Conservation (phyloP, 1,140 invertebrate genomes). For the Gerris buenoi region DNA sequence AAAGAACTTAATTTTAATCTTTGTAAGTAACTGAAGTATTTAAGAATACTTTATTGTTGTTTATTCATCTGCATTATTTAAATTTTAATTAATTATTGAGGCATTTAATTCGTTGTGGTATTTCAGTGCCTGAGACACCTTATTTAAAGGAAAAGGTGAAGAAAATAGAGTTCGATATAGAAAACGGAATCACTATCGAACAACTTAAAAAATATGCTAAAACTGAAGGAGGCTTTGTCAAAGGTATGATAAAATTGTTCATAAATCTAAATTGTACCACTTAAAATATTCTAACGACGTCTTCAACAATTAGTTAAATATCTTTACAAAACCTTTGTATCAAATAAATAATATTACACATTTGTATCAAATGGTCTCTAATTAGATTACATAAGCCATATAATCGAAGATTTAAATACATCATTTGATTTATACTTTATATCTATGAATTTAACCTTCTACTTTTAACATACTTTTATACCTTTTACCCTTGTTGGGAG, state of each 20-base stretch:
- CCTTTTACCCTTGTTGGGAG: no score
- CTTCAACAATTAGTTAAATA: constrained; percentile 5
- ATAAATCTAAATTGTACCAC: constrained; percentile 1
- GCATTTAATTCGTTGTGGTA: not conserved
- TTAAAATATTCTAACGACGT: not conserved
- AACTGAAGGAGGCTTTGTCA: constrained; percentile 19
- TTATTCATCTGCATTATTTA: not conserved
- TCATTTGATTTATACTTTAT: not conserved
- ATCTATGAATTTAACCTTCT: no score
- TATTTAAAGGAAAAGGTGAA: constrained; percentile 2
- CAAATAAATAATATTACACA: not conserved
- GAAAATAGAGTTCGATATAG: not conserved
- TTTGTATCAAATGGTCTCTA: no score
- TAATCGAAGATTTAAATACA: not conserved
- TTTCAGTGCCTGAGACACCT: not conserved
- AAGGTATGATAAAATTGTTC: constrained; percentile 12
- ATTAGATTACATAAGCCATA: not conserved
- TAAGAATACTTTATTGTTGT: not conserved
- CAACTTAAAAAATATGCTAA: constrained; percentile 14
- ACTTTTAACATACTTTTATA: no score
- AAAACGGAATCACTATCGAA: constrained; percentile 11
- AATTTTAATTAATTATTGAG: not conserved
- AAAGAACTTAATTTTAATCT: not conserved
- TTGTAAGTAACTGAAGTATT: not conserved
- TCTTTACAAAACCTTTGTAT: not conserved